Conservation (phyloP, 2,888 invertebrate genomes). For the Rutpela maculata region DNA sequence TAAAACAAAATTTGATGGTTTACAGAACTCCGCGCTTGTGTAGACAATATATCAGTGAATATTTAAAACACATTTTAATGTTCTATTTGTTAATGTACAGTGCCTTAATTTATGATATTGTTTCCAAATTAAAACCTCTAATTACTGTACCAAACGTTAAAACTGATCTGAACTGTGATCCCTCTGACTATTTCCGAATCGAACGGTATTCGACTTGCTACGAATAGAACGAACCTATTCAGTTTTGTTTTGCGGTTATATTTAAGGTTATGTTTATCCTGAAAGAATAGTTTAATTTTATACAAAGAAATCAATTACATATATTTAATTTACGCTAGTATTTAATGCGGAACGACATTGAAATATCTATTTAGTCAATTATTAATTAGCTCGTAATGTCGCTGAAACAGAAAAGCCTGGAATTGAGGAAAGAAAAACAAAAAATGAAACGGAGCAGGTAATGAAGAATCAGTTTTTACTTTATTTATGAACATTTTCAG, state of each 20-base stretch:
- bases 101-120: too few relatives aligned
- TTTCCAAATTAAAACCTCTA: too few relatives aligned
- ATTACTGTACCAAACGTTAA: too few relatives aligned
- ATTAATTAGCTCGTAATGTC: slow-evolving; percentile 13
- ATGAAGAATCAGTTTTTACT: background rate
- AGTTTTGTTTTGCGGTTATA: background rate
- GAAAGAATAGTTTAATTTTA: background rate
- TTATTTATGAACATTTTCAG: background rate
- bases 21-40: too few relatives aligned
- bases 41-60: too few relatives aligned
- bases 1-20: too few relatives aligned
- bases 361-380: background rate
- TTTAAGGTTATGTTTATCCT: slow-evolving; percentile 21
- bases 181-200: background rate
- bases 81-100: too few relatives aligned
- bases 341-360: background rate
- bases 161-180: background rate
- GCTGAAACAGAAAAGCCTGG: background rate
- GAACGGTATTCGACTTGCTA: background rate
- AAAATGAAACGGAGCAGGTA: slow-evolving; percentile 18
- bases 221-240: background rate
- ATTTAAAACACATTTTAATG: too few relatives aligned
- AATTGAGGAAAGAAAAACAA: slow-evolving; percentile 9
- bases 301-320: background rate
- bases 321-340: background rate